Conservation (phyloP, 92 coral and sea anemone genomes). For the Porites evermanni region DNA sequence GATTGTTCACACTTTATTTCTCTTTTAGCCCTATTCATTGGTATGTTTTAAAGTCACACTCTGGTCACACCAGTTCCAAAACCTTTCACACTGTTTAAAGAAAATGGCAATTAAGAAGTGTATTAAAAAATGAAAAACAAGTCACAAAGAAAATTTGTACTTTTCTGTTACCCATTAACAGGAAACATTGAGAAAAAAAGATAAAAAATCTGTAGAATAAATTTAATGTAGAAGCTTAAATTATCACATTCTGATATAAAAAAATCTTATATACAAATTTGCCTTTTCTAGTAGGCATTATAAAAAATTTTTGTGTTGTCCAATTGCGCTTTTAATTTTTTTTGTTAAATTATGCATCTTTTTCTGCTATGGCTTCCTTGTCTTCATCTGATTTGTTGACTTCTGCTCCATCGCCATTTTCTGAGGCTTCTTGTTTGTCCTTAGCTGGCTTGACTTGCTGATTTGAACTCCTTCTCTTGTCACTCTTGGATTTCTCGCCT, state of each 20-base stretch:
- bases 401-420: slow-evolving; percentile 19
- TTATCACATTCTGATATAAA: slow-evolving; percentile 44
- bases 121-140: not conserved
- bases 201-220: not conserved
- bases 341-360: not conserved
- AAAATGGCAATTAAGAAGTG: not conserved
- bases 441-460: slow-evolving; percentile 32
- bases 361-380: slow-evolving; percentile 32
- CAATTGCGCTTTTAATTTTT: slow-evolving; percentile 12
- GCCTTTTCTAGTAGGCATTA: not conserved
- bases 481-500: slow-evolving; percentile 39
- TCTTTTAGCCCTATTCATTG: not conserved
- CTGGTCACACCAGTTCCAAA: not conserved
- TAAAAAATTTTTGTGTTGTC: slow-evolving; percentile 6
- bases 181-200: slow-evolving; percentile 4
- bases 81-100: not conserved
- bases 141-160: not conserved
- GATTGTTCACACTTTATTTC: slow-evolving; percentile 36
- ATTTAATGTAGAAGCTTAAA: not conserved
- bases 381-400: slow-evolving; percentile 41
- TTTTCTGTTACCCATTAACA: not conserved
- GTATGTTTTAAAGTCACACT: not conserved
- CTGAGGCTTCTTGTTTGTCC: slow-evolving; percentile 49
- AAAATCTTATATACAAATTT: slow-evolving; percentile 44
- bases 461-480: slow-evolving; percentile 42